Conservation (phyloP, 2,113 vertebrate genomes). For the Triplophysa rosa region DNA sequence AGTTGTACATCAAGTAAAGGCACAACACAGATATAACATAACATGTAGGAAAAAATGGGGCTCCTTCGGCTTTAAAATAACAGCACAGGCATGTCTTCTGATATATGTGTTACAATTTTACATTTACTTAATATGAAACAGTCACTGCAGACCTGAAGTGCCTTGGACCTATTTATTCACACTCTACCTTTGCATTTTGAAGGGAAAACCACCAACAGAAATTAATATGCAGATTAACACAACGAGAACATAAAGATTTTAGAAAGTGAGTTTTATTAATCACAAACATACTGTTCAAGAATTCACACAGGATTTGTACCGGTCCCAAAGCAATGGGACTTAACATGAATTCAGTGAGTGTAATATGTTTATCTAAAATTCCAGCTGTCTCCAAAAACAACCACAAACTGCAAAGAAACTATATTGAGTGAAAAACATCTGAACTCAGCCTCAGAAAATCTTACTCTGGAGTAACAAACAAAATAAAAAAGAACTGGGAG, state of each 20-base stretch:
- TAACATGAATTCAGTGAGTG: conserved; percentile 59
- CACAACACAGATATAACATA: too few relatives aligned
- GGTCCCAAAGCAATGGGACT: conserved; percentile 53
- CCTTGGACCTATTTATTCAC: too few relatives aligned
- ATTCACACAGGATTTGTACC: conserved; percentile 62
- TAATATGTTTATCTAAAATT: conserved; percentile 34
- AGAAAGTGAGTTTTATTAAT: conserved; percentile 79
- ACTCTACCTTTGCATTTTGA: too few relatives aligned
- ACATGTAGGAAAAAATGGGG: too few relatives aligned
- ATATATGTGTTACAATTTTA: too few relatives aligned
- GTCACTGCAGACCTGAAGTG: too few relatives aligned
- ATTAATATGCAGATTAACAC: too few relatives aligned
- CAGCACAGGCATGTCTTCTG: too few relatives aligned
- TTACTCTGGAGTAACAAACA: conserved; percentile 1
- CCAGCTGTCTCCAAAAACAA: conserved; percentile 35
- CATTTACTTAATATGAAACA: too few relatives aligned
- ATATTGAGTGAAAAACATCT: conserved; percentile 28
- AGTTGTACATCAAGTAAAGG: too few relatives aligned
- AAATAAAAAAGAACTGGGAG: background rate
- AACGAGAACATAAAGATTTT: conserved; percentile 8
- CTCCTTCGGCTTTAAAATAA: too few relatives aligned
- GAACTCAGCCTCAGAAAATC: conserved; percentile 2
- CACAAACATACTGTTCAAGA: conserved; percentile 73
- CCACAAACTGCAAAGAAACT: conserved; percentile 27
- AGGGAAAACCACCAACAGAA: too few relatives aligned